Base-by-base conservation (phyloP, 1,140 invertebrate species). In the Helicoverpa armigera region DNA sequence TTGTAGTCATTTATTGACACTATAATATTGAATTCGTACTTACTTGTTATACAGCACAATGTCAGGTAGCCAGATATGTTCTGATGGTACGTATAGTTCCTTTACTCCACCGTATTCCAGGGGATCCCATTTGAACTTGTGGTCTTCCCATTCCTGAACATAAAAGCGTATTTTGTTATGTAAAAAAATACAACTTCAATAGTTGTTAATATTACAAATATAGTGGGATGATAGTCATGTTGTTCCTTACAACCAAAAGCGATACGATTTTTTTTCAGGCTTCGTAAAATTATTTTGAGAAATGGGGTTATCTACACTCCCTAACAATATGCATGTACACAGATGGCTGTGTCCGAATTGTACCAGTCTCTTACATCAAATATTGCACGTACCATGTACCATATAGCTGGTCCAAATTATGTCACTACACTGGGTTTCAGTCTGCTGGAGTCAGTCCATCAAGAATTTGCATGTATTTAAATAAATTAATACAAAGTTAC, bases 31-130 rank as follows among this genome's bases (percentile, higher is more conserved):
- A n/a, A n/a, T 7, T 56, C 14, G 16, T 53, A 96, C 96, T 96
- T 95, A 98, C 98, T 99, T 99, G 96, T 99, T 99, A 93, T 99
- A 99, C n/a, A 99, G 96, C 14, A 99, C 98, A 86, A 99, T 98
- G 94, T 99, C 99, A 14, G 99, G 99, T 56, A 99, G 95, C 98
- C 98, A 99, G 88, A 99, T 98, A 91, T 98, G 98, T 94, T 98
- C 98, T 9, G 98, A 98, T 13, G 98, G 98, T 61, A 99, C 98
- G 92, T 98, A 98, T 54, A 99, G 96, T 93, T 98, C 98, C 5
- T 97, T 98, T 43, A 99, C 98, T 10, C 98, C 99, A 0, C 99
- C 99, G 92, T 99, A 99, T 90, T 99, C 98, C 58, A 96, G 95
- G 1, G 98, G 98, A 94, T 99, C 98, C 99, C 99, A 99, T 90